phyloP scores from a whole-genome alignment of 1,140 invertebrate genomes.

The Leptinotarsa undecemlineata region DNA sequence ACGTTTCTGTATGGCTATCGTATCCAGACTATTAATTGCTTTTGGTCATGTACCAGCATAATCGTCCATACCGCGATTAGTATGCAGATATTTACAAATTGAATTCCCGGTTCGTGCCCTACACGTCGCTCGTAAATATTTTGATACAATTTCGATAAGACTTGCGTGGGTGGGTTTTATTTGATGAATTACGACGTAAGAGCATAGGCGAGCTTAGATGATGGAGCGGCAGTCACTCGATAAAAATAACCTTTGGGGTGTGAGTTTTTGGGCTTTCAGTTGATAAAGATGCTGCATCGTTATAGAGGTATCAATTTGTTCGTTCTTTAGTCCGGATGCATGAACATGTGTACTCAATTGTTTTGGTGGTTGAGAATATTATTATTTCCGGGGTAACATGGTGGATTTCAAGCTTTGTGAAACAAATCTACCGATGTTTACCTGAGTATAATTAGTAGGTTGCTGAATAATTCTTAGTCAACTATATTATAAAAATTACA shows the following conservation, averaged over 20 bases:
- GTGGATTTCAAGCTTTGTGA: too few relatives aligned
- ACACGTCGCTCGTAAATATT: conserved; percentile 12
- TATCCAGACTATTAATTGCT: not conserved
- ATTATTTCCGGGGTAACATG: not conserved
- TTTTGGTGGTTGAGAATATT: not conserved
- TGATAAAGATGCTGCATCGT: not conserved
- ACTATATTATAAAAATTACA: too few relatives aligned
- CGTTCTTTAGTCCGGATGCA: not conserved
- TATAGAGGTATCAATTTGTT: not conserved
- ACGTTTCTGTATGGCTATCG: too few relatives aligned
- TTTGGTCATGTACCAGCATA: not conserved
- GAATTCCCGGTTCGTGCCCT: conserved; percentile 3
- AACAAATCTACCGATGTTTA: too few relatives aligned
- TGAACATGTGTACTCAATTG: not conserved
- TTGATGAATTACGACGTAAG: conserved; percentile 4
- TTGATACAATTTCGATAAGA: conserved; percentile 19
- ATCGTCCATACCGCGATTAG: not conserved
- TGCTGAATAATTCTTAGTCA: too few relatives aligned
- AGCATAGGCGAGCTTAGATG: not conserved
- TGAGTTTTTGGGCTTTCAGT: not conserved
- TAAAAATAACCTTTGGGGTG: conserved; percentile 12
- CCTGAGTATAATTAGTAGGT: too few relatives aligned
- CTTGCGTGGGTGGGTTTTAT: conserved; percentile 4
- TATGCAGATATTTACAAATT: conserved; percentile 8
- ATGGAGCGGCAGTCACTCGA: conserved; percentile 4